A percentile compares a stretch with the other conserved stretches of the same genome.
These are phyloP conservation scores for Agonopterix arenella DNA, from an alignment of 2,888 invertebrate genomes.

Conservation along the genomic window DNA sequence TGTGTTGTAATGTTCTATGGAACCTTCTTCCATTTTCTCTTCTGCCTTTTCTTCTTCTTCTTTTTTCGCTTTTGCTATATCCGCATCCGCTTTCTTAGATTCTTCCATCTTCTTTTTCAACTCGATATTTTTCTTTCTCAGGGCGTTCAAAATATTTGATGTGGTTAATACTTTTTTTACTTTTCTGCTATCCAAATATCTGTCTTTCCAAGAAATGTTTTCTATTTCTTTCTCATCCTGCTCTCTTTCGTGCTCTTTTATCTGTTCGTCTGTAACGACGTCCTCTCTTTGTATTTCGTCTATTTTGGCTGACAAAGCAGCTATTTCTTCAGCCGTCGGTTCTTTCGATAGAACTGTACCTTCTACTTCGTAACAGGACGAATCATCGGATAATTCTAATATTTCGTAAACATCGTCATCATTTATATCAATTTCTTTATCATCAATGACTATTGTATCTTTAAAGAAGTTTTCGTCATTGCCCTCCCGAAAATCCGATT, in stretches of 20 bases:
- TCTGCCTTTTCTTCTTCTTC: background rate
- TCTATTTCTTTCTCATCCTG: constrained; percentile 16
- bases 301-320: constrained; percentile 64
- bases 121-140: constrained; percentile 77
- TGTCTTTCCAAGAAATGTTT: constrained; percentile 73
- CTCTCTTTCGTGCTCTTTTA: constrained; percentile 27
- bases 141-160: constrained; percentile 74
- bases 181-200: constrained; percentile 77
- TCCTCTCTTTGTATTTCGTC: constrained; percentile 59
- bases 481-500: constrained; percentile 53
- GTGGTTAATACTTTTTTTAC: constrained; percentile 75
- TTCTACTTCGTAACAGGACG: constrained; percentile 53
- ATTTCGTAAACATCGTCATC: constrained; percentile 47
- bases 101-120: constrained; percentile 56
- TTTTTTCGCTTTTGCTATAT: constrained; percentile 17
- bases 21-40: constrained; percentile 54
- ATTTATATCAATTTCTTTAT: constrained; percentile 3
- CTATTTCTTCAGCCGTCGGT: constrained; percentile 61
- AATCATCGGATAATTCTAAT: constrained; percentile 57
- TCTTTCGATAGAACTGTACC: constrained; percentile 59
- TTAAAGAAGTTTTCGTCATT: constrained; percentile 20
- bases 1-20: constrained; percentile 75
- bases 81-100: constrained; percentile 23
- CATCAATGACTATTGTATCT: constrained; percentile 4
- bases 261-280: constrained; percentile 38